Conservation (phyloP, 2,797 vertebrate genomes). For the Enteromius paludinosus region DNA sequence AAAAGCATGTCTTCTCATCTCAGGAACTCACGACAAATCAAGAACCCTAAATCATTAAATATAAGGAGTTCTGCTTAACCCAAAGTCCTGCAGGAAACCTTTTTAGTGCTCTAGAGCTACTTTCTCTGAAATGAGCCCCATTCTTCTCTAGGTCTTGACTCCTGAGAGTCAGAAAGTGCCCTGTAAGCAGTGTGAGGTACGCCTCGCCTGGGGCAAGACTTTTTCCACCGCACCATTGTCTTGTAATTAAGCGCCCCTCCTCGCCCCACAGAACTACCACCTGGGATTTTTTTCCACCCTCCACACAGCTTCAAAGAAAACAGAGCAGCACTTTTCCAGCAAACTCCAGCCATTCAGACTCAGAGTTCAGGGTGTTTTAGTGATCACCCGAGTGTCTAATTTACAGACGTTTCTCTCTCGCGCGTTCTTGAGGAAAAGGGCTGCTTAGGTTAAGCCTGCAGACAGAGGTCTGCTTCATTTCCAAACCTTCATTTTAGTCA, state of each 20-base stretch:
- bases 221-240: conserved; percentile 42
- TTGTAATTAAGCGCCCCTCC: conserved; percentile 50
- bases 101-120: neutral
- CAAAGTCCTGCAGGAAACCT: neutral
- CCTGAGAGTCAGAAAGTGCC: conserved; percentile 18
- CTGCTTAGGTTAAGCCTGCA: conserved; percentile 7
- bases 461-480: conserved; percentile 20
- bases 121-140: neutral
- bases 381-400: conserved; percentile 9
- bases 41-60: neutral
- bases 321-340: neutral
- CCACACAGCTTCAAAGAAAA: conserved; percentile 21
- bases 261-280: conserved; percentile 11
- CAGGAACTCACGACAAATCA: neutral
- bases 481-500: conserved; percentile 10
- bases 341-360: conserved; percentile 11
- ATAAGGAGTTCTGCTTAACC: neutral
- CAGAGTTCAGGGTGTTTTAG: neutral
- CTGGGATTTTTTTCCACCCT: conserved; percentile 1
- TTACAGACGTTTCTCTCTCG: conserved; percentile 14
- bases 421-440: neutral
- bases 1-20: neutral
- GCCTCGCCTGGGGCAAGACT: conserved; percentile 6
- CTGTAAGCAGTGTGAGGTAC: conserved; percentile 13
- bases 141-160: neutral